Percentiles rank a stretch among this genome's conserved stretches.
Conservation (phyloP, 2,113 vertebrate species). For the Thalassoma bifasciatum region DNA sequence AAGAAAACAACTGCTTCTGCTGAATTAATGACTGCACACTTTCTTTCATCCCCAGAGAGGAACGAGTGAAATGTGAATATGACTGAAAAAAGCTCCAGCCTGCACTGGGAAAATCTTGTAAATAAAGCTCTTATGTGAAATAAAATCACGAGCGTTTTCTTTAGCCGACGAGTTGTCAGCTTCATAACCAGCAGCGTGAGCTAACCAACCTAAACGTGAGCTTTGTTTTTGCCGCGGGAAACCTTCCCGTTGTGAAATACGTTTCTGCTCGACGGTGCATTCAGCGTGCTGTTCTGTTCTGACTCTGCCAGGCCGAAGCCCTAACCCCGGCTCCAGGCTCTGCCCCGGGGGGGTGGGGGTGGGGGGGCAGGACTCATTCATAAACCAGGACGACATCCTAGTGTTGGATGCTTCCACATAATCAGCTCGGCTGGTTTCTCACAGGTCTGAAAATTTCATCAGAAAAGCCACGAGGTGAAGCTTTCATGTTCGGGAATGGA, state of each 20-base stretch:
- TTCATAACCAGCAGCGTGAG: conserved; percentile 18
- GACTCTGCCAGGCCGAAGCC: conserved; percentile 31
- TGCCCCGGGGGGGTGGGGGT: conserved; percentile 13
- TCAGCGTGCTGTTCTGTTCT: conserved; percentile 2
- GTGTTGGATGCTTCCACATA: conserved; percentile 26
- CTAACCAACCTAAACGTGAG: conserved; percentile 32
- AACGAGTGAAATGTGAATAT: conserved; percentile 10
- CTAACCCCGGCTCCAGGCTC: conserved; percentile 48
- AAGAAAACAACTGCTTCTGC: not conserved
- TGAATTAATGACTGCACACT: not conserved
- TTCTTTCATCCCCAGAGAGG: no score
- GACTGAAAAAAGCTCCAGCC: conserved; percentile 17
- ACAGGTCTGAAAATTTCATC: conserved; percentile 46
- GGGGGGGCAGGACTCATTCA: conserved; percentile 34
- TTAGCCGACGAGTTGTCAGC: conserved; percentile 15
- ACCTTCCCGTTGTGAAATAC: conserved; percentile 24
- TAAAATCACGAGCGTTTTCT: conserved; percentile 23
- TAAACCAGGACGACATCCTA: conserved; percentile 53
- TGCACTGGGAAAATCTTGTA: conserved; percentile 2
- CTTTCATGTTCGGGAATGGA: conserved; percentile 16
- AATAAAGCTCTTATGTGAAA: conserved; percentile 32
- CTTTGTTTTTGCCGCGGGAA: conserved; percentile 45
- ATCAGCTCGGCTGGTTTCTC: conserved; percentile 36
- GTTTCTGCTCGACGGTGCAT: conserved; percentile 32
- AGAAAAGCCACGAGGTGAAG: conserved; percentile 49